Conservation (phyloP, 2,888 invertebrate genomes). For the Drosophila emarginata region DNA sequence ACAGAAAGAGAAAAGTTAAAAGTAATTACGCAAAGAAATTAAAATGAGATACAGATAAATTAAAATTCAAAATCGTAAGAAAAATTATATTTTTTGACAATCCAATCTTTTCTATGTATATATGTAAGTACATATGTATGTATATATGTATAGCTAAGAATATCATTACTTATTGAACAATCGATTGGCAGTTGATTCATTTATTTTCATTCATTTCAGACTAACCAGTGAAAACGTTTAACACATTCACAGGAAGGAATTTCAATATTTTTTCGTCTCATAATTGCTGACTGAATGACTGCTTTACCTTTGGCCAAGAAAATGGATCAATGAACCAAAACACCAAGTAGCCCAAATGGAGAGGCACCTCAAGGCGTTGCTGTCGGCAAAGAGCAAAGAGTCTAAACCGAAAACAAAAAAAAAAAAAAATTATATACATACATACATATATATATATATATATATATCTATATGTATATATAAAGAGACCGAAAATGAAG, state of each 20-base stretch:
- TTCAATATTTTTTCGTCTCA: slow-evolving; percentile 5
- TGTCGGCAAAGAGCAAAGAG: slow-evolving; percentile 66
- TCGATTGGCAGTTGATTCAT: neutral
- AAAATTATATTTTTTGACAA: too few relatives aligned
- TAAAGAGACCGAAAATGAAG: slow-evolving; percentile 25
- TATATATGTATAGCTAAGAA: too few relatives aligned
- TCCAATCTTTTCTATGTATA: too few relatives aligned
- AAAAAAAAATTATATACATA: too few relatives aligned
- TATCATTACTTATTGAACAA: too few relatives aligned
- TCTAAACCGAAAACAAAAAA: slow-evolving; percentile 28
- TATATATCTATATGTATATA: slow-evolving; percentile 2
- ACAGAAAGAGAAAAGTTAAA: neutral
- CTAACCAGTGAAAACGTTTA: slow-evolving; percentile 50
- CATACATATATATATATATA: slow-evolving; percentile 5
- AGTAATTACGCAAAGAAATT: slow-evolving; percentile 5
- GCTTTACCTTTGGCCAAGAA: slow-evolving; percentile 11
- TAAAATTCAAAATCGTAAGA: neutral
- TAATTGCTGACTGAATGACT: neutral
- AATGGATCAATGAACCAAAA: slow-evolving; percentile 71
- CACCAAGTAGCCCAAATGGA: slow-evolving; percentile 11
- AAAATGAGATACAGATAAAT: neutral
- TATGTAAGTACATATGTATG: too few relatives aligned
- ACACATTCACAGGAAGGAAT: slow-evolving; percentile 41
- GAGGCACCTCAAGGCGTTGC: slow-evolving; percentile 58
- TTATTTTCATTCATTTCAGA: slow-evolving; percentile 23